A percentile compares a stretch with the other conserved stretches of the same genome.
These are phyloP conservation scores for Oncorhynchus nerka DNA, from an alignment of 2,113 vertebrate genomes.

Conservation along the genomic window DNA sequence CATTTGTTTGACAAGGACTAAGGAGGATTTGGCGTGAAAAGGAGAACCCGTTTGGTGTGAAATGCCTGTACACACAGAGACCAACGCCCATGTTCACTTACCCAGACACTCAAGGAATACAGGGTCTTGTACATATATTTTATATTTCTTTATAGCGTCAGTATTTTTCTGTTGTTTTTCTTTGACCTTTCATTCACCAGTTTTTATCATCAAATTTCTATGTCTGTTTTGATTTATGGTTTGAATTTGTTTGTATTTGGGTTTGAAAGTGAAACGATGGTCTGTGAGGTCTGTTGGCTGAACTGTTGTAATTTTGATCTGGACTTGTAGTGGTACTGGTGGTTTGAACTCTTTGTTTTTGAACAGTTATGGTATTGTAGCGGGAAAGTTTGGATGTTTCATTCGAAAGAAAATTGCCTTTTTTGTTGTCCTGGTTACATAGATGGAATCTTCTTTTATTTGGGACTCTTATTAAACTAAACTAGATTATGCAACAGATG, in stretches of 20 bases:
- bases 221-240: slow-evolving; percentile 75
- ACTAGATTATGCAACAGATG: slow-evolving; percentile 75
- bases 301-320: slow-evolving; percentile 73
- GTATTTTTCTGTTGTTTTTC: slow-evolving; percentile 78
- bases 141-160: slow-evolving; percentile 98
- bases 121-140: slow-evolving; percentile 99
- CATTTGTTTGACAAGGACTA: slow-evolving; percentile 43
- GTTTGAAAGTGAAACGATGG: slow-evolving; percentile 73
- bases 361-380: slow-evolving; percentile 77
- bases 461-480: slow-evolving; percentile 49
- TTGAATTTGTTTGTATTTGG: slow-evolving; percentile 62
- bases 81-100: slow-evolving; percentile 69
- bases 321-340: slow-evolving; percentile 77
- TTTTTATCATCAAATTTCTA: slow-evolving; percentile 83
- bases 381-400: slow-evolving; percentile 73
- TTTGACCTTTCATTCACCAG: slow-evolving; percentile 80
- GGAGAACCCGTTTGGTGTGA: slow-evolving; percentile 33
- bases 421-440: slow-evolving; percentile 68
- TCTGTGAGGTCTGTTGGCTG: slow-evolving; percentile 73
- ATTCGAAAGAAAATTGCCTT: slow-evolving; percentile 54
- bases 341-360: slow-evolving; percentile 78
- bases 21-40: slow-evolving; percentile 43
- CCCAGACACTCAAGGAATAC: slow-evolving; percentile 84
- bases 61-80: slow-evolving; percentile 65
- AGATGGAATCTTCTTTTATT: slow-evolving; percentile 38